Base-by-base conservation (phyloP, 2,888 invertebrate species). In the Gonocerus acuteangulatus region DNA sequence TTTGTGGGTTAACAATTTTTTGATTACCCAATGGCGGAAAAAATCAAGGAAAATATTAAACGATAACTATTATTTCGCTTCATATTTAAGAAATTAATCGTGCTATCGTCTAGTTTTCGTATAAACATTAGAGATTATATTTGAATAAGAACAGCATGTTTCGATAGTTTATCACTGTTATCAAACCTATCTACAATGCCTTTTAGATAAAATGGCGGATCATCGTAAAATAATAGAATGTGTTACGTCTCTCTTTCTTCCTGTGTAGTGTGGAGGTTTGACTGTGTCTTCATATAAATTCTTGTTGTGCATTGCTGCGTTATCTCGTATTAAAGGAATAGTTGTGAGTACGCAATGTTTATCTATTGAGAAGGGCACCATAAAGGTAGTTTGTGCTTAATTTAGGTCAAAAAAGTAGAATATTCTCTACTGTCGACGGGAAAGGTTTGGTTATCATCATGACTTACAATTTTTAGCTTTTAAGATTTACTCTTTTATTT, bases 191-290 rank as follows among this genome's bases (percentile, higher is more conserved):
- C 36, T 1, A 21, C 57, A 57, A 15, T 45, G 57, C 57, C 57
- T 57, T 1, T 32, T 47, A 16, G 57, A 57, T 57, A 47, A 57
- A 42, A 54, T 54, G 57, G 47, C 45, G 57, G 47, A 45, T 45
- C 45, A 34, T 45, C 57, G 32, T 57, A 27, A 3, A 47, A 47
- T 47, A 57, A 57, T 39, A 47, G 32, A 45, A 39, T 57, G 45
- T 57, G 57, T 47, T 57, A 57, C 47, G 57, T 47, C 57, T 57
- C 45, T 9, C 27, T 47, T 57, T 57, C 57, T 57, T 57, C 57
- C 57, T 47, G 57, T 45, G 45, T 57, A 57, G 44, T 57, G 57
- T 57, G 57, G 57, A 57, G 57, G 57, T 57, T 57, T 57, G 57
- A n/a, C 22, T 23, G 18, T 45, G 23, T 16, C 57, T 21, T 3